phyloP scores from a whole-genome alignment of 2,113 vertebrate genomes.

The Picathartes gymnocephalus region DNA sequence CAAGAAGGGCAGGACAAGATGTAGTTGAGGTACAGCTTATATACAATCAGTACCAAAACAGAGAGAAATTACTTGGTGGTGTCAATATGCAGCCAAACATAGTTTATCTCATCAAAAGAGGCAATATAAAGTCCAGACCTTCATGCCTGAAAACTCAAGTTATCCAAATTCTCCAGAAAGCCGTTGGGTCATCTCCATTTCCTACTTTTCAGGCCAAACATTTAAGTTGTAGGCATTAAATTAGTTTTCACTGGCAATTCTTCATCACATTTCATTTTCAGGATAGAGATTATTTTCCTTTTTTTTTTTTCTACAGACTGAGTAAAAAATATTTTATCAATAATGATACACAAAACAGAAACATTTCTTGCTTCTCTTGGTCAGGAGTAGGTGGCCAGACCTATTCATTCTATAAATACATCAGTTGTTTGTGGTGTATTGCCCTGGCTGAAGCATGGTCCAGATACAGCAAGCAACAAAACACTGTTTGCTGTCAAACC shows the following conservation, averaged over 20 bases:
- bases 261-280: neutral
- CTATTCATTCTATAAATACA: slow-evolving; percentile 5
- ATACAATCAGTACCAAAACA: neutral
- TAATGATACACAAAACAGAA: neutral
- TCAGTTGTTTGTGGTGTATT: neutral
- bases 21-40: neutral
- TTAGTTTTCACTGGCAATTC: neutral
- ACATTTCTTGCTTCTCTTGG: neutral
- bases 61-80: neutral
- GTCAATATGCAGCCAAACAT: neutral
- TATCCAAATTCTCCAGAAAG: neutral
- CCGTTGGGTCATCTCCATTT: neutral
- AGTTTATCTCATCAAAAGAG: neutral
- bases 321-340: neutral
- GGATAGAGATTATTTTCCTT: neutral
- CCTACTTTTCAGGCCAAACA: neutral
- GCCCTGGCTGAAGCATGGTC: neutral
- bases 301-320: neutral
- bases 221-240: neutral
- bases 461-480: neutral
- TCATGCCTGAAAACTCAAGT: neutral
- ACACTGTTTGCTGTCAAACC: neutral
- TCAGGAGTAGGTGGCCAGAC: neutral
- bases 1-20: neutral
- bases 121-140: neutral